A percentile compares a stretch with the other conserved stretches of the same genome.
Conservation (phyloP, 2,888 invertebrate species). For the Ophioninae sp. region DNA sequence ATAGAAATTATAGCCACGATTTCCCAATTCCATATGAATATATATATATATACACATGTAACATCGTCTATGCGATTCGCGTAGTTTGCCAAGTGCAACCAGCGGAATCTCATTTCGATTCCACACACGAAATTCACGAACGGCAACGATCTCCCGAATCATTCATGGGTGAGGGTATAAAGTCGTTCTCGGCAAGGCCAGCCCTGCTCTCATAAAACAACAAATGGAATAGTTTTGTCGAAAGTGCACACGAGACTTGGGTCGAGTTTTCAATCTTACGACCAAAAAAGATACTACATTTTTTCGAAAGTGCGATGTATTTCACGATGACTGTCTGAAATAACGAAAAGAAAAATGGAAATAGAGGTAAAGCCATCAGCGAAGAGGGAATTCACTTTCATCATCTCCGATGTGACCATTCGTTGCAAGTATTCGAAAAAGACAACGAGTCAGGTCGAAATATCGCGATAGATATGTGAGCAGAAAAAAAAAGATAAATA, state of each 20-base stretch:
- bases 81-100: slow-evolving; percentile 1
- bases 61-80: background rate
- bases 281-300: background rate
- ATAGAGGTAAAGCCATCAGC: background rate
- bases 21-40: background rate
- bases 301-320: background rate
- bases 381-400: background rate
- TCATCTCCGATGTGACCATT: background rate
- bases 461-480: no score
- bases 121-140: slow-evolving; percentile 30
- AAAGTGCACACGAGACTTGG: background rate
- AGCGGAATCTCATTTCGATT: slow-evolving; percentile 46
- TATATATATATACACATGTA: background rate
- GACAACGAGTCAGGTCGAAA: no score
- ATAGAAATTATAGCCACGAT: slow-evolving; percentile 19
- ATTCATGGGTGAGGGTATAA: slow-evolving; percentile 18
- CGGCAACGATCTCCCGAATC: slow-evolving; percentile 22
- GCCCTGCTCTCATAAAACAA: background rate
- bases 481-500: no score
- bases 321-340: background rate
- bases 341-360: background rate
- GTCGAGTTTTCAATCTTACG: background rate
- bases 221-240: background rate
- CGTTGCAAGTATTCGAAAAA: background rate
- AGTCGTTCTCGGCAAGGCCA: slow-evolving; percentile 17